These are phyloP conservation scores for Ptyas mucosa DNA, from an alignment of 2,113 vertebrate species.

Conservation along the genomic window DNA sequence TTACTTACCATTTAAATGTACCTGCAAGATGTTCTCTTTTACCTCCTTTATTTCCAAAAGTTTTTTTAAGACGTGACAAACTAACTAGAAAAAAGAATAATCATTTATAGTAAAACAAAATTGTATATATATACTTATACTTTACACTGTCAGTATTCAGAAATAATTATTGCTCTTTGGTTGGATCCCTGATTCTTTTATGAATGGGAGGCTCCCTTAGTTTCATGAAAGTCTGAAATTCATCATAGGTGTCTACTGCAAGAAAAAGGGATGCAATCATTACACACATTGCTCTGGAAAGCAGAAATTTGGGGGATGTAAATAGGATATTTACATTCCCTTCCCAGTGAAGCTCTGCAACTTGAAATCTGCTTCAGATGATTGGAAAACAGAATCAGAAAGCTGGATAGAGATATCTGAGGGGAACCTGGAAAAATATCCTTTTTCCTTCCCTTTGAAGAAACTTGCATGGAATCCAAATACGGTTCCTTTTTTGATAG, in stretches of 20 bases:
- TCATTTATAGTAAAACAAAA: neutral
- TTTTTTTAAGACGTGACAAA: constrained; percentile 81
- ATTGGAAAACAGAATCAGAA: neutral
- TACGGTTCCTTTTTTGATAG: too few relatives aligned
- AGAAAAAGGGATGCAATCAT: neutral
- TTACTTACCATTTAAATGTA: constrained; percentile 86
- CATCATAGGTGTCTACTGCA: neutral
- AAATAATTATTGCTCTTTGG: neutral
- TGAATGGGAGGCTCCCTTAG: neutral
- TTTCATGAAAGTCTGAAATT: neutral
- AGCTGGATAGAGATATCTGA: too few relatives aligned
- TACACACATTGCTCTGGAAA: neutral
- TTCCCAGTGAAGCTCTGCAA: neutral
- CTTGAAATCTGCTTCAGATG: neutral
- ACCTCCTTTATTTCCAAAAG: constrained; percentile 73
- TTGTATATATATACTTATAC: neutral
- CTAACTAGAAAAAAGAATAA: constrained; percentile 69
- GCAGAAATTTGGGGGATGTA: neutral
- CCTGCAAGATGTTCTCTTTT: constrained; percentile 80
- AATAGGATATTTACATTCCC: neutral
- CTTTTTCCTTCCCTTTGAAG: neutral
- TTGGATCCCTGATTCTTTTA: neutral
- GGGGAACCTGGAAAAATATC: neutral
- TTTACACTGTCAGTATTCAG: neutral
- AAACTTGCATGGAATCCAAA: neutral